A percentile compares a stretch with the other conserved stretches of the same genome.
Conservation (phyloP, 2,113 vertebrate species). For the Phalacrocorax aristotelis region DNA sequence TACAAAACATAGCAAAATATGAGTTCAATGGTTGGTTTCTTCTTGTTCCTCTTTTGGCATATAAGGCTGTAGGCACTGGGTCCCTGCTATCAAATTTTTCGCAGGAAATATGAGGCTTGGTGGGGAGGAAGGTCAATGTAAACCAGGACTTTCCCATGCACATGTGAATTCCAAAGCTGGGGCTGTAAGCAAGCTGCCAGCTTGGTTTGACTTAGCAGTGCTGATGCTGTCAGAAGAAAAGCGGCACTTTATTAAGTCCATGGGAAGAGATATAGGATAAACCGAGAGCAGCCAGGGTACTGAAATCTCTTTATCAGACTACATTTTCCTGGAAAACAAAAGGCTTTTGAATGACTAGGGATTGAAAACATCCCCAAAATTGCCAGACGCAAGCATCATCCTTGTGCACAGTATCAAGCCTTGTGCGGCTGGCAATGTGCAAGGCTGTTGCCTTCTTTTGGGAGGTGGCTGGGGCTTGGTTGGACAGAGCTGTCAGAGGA, state of each 20-base stretch:
- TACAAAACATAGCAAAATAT: background rate
- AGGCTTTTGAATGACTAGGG: background rate
- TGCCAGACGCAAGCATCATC: background rate
- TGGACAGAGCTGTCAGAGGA: background rate
- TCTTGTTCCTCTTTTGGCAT: background rate
- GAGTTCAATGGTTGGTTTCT: background rate
- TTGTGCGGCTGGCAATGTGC: background rate
- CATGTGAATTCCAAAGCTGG: background rate
- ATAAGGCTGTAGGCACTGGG: background rate
- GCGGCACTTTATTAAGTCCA: background rate
- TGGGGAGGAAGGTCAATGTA: background rate
- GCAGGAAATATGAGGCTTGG: background rate
- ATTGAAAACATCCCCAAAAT: background rate
- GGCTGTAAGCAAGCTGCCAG: background rate
- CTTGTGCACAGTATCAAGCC: background rate
- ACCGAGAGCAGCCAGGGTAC: background rate
- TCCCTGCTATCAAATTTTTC: background rate
- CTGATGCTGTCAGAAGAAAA: background rate
- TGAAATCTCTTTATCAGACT: background rate
- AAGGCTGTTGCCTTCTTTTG: background rate
- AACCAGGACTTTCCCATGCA: background rate
- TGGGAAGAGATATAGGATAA: background rate
- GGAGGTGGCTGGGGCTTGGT: background rate
- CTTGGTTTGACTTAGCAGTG: background rate
- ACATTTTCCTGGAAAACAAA: background rate